Conservation (phyloP, 2,113 vertebrate genomes). For the Girardinichthys multiradiatus region DNA sequence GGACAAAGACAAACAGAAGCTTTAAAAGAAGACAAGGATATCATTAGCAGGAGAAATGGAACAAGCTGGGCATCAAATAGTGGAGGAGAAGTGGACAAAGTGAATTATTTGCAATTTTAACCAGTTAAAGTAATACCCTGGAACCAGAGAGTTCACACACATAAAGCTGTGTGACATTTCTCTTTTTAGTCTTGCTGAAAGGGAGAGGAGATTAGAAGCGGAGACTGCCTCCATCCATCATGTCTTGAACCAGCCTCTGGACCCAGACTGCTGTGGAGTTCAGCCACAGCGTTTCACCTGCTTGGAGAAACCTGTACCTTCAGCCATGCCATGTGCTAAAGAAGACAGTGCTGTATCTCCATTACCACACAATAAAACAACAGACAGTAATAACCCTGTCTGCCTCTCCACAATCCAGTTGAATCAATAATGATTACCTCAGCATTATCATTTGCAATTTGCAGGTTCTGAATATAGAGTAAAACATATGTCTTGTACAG, state of each 20-base stretch:
- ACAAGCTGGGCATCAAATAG: conserved; percentile 12
- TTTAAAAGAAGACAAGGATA: conserved; percentile 9
- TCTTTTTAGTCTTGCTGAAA: conserved; percentile 22
- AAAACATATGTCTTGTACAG: neutral
- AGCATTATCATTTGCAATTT: neutral
- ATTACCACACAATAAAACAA: neutral
- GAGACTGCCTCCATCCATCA: neutral
- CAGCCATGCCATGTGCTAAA: neutral
- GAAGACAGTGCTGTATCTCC: neutral
- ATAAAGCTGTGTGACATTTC: conserved; percentile 37
- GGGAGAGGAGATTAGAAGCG: conserved; percentile 5
- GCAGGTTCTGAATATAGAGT: neutral
- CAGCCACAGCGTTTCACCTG: neutral
- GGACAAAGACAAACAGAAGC: conserved; percentile 15
- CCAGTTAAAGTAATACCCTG: conserved; percentile 30
- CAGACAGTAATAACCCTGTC: neutral
- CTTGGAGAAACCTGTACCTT: neutral
- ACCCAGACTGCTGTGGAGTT: neutral
- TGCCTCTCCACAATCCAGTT: neutral
- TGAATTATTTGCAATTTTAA: conserved; percentile 38
- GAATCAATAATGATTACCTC: neutral
- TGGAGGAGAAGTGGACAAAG: conserved; percentile 9
- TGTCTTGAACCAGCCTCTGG: conserved; percentile 1
- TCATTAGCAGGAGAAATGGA: conserved; percentile 2
- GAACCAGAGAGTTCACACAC: conserved; percentile 14